A percentile compares a stretch with the other conserved stretches of the same genome.
Conservation (phyloP, 1,140 invertebrate genomes). For the Drosophila novamexicana region DNA sequence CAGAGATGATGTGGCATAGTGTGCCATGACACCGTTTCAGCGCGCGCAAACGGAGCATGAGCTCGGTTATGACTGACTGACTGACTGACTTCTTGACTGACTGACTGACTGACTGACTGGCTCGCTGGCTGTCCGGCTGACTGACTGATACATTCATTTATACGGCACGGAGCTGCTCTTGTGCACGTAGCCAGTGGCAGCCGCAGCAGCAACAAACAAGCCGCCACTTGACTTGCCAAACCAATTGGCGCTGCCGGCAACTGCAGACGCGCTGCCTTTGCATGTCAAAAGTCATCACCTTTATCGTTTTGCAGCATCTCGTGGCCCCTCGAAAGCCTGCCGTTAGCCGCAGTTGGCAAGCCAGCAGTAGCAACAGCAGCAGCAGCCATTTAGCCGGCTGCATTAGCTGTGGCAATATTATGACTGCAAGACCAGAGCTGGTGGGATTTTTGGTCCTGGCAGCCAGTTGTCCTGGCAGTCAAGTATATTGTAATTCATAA, state of each 20-base stretch:
- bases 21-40: constrained; percentile 58
- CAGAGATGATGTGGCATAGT: constrained; percentile 30
- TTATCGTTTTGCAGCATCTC: constrained; percentile 56
- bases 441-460: constrained; percentile 9
- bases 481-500: constrained; percentile 81
- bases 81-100: not conserved
- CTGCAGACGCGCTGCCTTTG: constrained; percentile 37
- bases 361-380: not conserved
- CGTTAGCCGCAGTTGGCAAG: not conserved
- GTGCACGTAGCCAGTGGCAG: constrained; percentile 53
- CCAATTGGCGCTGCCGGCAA: constrained; percentile 55
- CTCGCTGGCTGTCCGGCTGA: constrained; percentile 35
- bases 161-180: constrained; percentile 47
- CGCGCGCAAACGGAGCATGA: constrained; percentile 12
- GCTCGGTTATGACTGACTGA: constrained; percentile 23
- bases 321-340: no score
- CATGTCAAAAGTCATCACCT: constrained; percentile 80
- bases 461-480: constrained; percentile 43
- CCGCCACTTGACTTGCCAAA: constrained; percentile 63
- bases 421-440: constrained; percentile 54
- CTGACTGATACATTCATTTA: constrained; percentile 67
- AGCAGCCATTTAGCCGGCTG: constrained; percentile 57
- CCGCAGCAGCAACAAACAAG: constrained; percentile 52
- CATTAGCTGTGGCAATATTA: constrained; percentile 78
- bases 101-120: constrained; percentile 14